A percentile compares a stretch with the other conserved stretches of the same genome.
phyloP scores from a whole-genome alignment of 2,113 vertebrate genomes.

The Calypte anna region DNA sequence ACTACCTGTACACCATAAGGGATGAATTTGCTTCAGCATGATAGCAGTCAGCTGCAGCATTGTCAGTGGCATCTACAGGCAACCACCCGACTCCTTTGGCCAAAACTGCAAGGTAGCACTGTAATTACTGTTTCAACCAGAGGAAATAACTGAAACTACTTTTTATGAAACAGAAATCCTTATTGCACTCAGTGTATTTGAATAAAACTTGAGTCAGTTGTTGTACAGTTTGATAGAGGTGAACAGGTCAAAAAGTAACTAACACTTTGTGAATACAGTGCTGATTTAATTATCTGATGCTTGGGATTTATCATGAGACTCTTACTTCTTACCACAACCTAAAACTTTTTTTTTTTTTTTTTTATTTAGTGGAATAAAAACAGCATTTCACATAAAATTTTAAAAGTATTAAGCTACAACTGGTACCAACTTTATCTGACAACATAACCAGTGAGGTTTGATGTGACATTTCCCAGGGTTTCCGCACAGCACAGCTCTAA shows the following conservation, averaged over 20 bases:
- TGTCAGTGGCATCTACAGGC: fast-evolving
- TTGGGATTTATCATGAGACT: neutral
- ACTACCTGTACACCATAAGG: fast-evolving
- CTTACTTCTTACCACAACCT: neutral
- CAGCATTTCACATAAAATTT: neutral
- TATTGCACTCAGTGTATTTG: neutral
- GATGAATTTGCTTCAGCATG: neutral
- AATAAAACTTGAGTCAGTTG: neutral
- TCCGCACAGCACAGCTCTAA: neutral
- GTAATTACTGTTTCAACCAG: neutral
- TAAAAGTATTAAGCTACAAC: neutral
- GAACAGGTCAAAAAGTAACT: neutral
- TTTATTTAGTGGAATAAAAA: neutral
- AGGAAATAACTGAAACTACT: neutral
- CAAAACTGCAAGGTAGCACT: neutral
- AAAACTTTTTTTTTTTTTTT: neutral
- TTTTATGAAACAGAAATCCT: neutral
- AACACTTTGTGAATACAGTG: neutral
- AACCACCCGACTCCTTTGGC: neutral
- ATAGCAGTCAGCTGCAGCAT: fast-evolving
- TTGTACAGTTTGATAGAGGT: neutral
- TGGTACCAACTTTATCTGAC: neutral
- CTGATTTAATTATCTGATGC: neutral
- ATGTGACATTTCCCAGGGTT: neutral
- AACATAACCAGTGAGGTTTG: neutral